phyloP scores from a whole-genome alignment of 2,797 vertebrate genomes.

The Manis pentadactyla region DNA sequence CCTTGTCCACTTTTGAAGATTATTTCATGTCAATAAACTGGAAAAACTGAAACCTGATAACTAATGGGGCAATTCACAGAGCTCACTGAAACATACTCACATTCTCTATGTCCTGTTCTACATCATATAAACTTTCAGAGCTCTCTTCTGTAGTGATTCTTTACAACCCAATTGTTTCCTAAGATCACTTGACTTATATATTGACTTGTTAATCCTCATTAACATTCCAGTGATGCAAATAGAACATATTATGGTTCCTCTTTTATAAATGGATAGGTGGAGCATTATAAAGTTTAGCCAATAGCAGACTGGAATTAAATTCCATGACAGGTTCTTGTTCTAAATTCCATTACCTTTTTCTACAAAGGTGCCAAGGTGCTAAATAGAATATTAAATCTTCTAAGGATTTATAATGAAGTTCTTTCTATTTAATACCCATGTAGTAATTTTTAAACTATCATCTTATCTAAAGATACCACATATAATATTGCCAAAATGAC shows the following conservation, averaged over 20 bases:
- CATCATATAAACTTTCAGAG: not conserved
- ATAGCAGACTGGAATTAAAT: not conserved
- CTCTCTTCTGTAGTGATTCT: not conserved
- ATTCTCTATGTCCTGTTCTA: not conserved
- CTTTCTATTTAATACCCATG: not conserved
- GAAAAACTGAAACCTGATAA: slow-evolving; percentile 35
- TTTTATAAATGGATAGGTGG: not conserved
- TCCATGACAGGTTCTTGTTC: not conserved
- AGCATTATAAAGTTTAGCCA: not conserved
- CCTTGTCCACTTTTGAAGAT: slow-evolving; percentile 43
- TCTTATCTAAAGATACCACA: not conserved
- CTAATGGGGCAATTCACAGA: slow-evolving; percentile 27
- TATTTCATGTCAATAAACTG: slow-evolving; percentile 33
- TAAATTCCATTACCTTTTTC: not conserved
- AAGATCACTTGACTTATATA: not conserved
- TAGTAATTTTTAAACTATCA: not conserved
- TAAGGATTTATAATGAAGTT: not conserved
- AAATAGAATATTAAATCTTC: not conserved
- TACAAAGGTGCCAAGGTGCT: not conserved
- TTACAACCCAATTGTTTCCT: slow-evolving; percentile 38
- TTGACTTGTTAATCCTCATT: not conserved
- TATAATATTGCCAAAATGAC: not conserved
- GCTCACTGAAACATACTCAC: not conserved
- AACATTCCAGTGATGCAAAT: not conserved
- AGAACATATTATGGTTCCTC: not conserved